These are phyloP conservation scores for Pionites leucogaster DNA, from an alignment of 2,113 vertebrate genomes.

Conservation along the genomic window DNA sequence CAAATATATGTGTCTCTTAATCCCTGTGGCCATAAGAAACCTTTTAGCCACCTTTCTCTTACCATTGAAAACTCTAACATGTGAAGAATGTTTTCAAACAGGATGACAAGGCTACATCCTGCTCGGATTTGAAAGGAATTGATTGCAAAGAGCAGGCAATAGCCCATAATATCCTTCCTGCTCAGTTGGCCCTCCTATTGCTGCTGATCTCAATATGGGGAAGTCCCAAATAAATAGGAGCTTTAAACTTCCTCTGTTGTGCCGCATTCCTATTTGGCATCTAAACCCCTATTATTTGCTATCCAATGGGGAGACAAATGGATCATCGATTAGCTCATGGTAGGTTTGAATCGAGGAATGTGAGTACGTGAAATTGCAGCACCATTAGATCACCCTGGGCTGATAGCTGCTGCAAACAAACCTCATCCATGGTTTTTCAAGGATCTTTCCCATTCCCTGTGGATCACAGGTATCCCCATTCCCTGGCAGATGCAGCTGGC, in stretches of 20 bases:
- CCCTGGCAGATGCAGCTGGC: neutral
- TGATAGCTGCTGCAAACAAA: neutral
- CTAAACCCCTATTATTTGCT: slow-evolving; percentile 58
- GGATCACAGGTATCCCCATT: neutral
- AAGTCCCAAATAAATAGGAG: slow-evolving; percentile 58
- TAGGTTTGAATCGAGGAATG: slow-evolving; percentile 52
- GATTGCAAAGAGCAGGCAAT: slow-evolving; percentile 20
- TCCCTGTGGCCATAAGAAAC: slow-evolving; percentile 8
- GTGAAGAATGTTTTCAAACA: slow-evolving; percentile 12
- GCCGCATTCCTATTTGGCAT: slow-evolving; percentile 13
- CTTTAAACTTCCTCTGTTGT: slow-evolving; percentile 36
- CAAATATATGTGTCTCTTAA: slow-evolving; percentile 3
- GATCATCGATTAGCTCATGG: slow-evolving; percentile 37
- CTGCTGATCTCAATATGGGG: slow-evolving; percentile 33
- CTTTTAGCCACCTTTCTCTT: slow-evolving; percentile 8
- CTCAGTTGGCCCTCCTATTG: neutral
- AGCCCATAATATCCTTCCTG: slow-evolving; percentile 50
- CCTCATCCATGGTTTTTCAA: neutral
- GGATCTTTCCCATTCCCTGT: neutral
- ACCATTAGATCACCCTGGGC: slow-evolving; percentile 35
- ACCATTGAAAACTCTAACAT: neutral
- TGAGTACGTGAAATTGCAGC: slow-evolving; percentile 28
- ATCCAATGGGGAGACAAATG: slow-evolving; percentile 40
- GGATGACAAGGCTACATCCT: slow-evolving; percentile 55
- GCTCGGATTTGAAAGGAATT: slow-evolving; percentile 10